These are phyloP conservation scores for Lepeophtheirus nordmannii DNA, from an alignment of 2,888 invertebrate species.

Conservation along the genomic window DNA sequence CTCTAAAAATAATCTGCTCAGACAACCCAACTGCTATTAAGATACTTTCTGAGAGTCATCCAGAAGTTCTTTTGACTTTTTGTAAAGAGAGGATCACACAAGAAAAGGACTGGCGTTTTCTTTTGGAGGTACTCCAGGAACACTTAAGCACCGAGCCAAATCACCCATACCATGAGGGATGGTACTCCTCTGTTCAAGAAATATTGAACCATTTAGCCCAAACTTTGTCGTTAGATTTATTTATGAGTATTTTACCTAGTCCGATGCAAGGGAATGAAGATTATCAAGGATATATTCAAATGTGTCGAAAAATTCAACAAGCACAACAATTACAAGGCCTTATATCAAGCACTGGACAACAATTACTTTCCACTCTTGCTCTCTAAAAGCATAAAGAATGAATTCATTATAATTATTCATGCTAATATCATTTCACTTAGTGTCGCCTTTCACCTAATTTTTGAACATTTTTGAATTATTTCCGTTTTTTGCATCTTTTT, in stretches of 20 bases:
- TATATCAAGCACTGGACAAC: constrained; percentile 8
- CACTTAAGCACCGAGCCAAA: not conserved
- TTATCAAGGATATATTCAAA: constrained; percentile 16
- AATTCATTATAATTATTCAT: too few relatives aligned
- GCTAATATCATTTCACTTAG: too few relatives aligned
- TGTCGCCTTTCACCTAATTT: too few relatives aligned
- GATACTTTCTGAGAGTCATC: not conserved
- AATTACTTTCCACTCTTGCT: constrained; percentile 9
- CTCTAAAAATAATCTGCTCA: constrained; percentile 10
- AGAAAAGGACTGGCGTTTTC: constrained; percentile 6
- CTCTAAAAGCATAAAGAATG: not conserved
- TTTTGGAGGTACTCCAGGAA: constrained; percentile 7
- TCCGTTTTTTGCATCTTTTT: too few relatives aligned
- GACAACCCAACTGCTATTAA: not conserved
- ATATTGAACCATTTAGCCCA: constrained; percentile 10
- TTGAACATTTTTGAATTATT: too few relatives aligned
- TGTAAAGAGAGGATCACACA: not conserved
- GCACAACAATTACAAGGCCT: constrained; percentile 6
- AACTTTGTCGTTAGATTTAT: constrained; percentile 12
- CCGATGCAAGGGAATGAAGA: constrained; percentile 10
- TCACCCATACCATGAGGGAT: constrained; percentile 7
- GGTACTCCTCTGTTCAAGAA: constrained; percentile 17
- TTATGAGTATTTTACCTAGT: constrained; percentile 6
- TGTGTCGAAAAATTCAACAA: constrained; percentile 17
- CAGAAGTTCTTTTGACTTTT: constrained; percentile 6